Conservation (phyloP, 2,797 vertebrate genomes). For the Pseudomugil tenellus region DNA sequence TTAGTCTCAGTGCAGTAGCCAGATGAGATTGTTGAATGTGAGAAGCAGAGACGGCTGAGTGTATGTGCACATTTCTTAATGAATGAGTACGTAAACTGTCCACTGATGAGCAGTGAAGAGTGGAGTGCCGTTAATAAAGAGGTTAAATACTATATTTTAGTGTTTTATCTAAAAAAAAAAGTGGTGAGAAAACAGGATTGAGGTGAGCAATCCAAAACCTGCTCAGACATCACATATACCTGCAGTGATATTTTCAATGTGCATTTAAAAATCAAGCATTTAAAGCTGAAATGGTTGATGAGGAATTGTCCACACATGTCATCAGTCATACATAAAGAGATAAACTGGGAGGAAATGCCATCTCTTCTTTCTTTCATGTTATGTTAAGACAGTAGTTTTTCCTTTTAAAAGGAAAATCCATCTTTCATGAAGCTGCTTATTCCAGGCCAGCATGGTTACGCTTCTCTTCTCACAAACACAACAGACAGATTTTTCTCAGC, state of each 20-base stretch:
- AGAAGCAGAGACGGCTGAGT: slow-evolving; percentile 27
- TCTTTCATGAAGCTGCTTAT: slow-evolving; percentile 19
- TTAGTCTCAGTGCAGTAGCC: slow-evolving; percentile 77
- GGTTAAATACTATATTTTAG: slow-evolving; percentile 48
- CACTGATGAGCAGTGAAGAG: slow-evolving; percentile 35
- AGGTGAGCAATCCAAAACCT: slow-evolving; percentile 31
- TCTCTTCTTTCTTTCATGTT: slow-evolving; percentile 14
- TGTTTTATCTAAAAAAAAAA: slow-evolving; percentile 37
- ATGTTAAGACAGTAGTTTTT: slow-evolving; percentile 17
- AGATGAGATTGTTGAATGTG: slow-evolving; percentile 72
- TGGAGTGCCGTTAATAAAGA: slow-evolving; percentile 39
- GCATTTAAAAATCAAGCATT: slow-evolving; percentile 29
- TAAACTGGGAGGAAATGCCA: not conserved
- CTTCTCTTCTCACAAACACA: slow-evolving; percentile 22
- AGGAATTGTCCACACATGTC: slow-evolving; percentile 13
- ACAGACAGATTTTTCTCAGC: slow-evolving; percentile 26
- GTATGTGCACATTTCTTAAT: slow-evolving; percentile 17
- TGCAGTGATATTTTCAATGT: slow-evolving; percentile 26
- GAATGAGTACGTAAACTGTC: slow-evolving; percentile 33
- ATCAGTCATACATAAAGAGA: slow-evolving; percentile 20
- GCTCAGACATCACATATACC: slow-evolving; percentile 23
- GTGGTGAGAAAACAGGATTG: slow-evolving; percentile 22
- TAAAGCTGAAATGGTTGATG: slow-evolving; percentile 5
- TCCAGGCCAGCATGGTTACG: slow-evolving; percentile 18
- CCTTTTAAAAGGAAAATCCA: slow-evolving; percentile 20